Conservation (phyloP, 1,140 invertebrate genomes). For the Branchinecta lynchi region DNA sequence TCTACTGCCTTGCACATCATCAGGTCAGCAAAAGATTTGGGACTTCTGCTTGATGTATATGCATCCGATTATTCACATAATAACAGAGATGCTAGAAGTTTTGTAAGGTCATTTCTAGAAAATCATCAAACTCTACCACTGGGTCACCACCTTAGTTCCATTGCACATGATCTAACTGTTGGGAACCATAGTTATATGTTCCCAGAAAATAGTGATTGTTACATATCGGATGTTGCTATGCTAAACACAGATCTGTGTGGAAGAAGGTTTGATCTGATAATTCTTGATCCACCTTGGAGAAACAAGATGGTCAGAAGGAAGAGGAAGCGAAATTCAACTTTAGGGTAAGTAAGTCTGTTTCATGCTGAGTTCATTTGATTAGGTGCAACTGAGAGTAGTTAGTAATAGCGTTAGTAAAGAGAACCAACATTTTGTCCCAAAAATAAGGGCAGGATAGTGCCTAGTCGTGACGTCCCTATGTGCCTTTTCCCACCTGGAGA, state of each 20-base stretch:
- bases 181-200: background rate
- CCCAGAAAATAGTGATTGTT: background rate
- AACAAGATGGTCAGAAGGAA: background rate
- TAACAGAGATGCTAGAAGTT: background rate
- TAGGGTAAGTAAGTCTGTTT: background rate
- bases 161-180: background rate
- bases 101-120: background rate
- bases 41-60: background rate
- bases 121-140: background rate
- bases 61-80: background rate
- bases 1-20: background rate
- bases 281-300: background rate
- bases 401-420: no score
- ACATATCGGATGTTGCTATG: background rate
- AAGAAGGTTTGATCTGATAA: background rate
- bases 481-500: no score
- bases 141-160: background rate
- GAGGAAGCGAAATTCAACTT: background rate
- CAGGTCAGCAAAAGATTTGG: background rate
- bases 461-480: no score
- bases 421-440: no score
- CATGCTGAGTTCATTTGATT: no score
- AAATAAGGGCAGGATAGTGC: no score
- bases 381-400: no score
- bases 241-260: background rate